Conservation (phyloP, 2,113 vertebrate genomes). For the Suricata suricatta region DNA sequence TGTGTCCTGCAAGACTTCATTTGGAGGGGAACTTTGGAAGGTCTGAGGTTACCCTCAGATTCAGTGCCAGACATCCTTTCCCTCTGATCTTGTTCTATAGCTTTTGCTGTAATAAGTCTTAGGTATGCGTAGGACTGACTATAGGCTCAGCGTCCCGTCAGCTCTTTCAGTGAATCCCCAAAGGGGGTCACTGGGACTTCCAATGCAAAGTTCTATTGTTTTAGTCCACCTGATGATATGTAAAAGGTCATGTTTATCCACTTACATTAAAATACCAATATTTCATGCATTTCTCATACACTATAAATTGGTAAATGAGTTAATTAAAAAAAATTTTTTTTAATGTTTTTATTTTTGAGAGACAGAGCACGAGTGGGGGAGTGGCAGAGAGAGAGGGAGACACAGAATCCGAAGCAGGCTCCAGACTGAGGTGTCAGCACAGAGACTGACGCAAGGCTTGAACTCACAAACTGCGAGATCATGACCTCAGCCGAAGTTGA, state of each 20-base stretch:
- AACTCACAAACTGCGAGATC: too few relatives aligned
- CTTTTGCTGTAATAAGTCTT: not conserved
- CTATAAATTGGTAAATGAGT: not conserved
- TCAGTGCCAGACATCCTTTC: not conserved
- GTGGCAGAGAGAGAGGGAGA: too few relatives aligned
- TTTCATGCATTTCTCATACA: not conserved
- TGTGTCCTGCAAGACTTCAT: not conserved
- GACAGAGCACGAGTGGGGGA: too few relatives aligned
- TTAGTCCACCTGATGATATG: not conserved
- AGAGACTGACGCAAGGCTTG: too few relatives aligned
- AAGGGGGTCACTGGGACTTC: not conserved
- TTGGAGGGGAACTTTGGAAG: not conserved
- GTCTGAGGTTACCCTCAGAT: not conserved
- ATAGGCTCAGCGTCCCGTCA: not conserved
- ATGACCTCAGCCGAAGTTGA: too few relatives aligned
- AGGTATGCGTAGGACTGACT: not conserved
- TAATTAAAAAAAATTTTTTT: not conserved
- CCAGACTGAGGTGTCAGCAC: too few relatives aligned
- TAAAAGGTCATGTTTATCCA: not conserved
- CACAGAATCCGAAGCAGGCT: too few relatives aligned
- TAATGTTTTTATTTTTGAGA: too few relatives aligned
- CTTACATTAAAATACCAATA: not conserved
- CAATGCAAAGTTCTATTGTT: not conserved
- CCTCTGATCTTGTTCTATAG: not conserved
- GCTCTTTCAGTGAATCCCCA: not conserved